Conservation (phyloP, 2,113 vertebrate species). For the Todiramphus chloris region DNA sequence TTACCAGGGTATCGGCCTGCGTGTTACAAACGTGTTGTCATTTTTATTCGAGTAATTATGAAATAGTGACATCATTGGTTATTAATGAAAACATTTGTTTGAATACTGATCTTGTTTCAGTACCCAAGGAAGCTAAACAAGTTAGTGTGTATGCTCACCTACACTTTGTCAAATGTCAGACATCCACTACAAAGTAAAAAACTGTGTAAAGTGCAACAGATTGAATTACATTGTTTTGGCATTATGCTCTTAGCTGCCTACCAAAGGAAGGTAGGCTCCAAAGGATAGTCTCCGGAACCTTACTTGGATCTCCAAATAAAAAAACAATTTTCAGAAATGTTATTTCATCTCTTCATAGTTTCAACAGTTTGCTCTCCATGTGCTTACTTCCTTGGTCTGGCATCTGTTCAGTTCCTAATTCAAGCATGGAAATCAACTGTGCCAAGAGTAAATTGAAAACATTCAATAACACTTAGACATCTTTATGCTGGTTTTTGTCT, state of each 20-base stretch:
- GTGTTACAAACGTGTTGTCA: neutral
- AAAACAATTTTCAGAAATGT: neutral
- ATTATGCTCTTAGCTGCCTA: neutral
- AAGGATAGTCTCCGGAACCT: neutral
- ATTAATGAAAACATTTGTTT: neutral
- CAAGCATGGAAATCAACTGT: constrained; percentile 14
- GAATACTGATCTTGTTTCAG: neutral
- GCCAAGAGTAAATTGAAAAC: constrained; percentile 44
- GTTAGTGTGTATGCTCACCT: neutral
- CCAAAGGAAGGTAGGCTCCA: neutral
- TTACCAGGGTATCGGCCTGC: neutral
- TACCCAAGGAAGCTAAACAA: neutral
- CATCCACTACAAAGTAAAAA: neutral
- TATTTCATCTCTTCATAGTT: neutral
- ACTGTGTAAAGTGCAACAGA: neutral
- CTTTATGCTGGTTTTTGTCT: neutral
- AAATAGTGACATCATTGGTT: neutral
- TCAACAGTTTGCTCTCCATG: neutral
- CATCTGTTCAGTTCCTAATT: constrained; percentile 12
- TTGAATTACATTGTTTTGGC: neutral
- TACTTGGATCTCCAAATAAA: neutral
- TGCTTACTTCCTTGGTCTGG: neutral
- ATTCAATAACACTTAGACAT: constrained; percentile 3
- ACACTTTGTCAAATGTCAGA: neutral
- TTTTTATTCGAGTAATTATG: neutral